Evolutionary conservation across 2,797 vertebrate species (phyloP).

Genomic region (Corythornis leucogaster): DNA sequence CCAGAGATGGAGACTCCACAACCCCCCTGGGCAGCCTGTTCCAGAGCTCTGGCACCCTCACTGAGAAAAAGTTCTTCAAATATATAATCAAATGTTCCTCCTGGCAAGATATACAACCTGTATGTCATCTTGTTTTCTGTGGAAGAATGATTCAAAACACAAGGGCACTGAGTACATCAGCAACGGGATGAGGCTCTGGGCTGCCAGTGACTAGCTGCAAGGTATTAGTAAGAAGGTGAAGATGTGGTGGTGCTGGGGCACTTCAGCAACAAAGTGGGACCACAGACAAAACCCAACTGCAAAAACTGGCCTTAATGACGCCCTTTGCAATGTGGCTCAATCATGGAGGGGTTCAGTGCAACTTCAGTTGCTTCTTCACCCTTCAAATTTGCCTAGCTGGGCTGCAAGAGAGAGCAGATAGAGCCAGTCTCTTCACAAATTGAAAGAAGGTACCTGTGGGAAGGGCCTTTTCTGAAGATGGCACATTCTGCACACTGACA

Average conservation of each 20-base stretch:
- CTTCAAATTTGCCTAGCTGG: background rate
- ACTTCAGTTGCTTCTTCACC: background rate
- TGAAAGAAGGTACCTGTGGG: background rate
- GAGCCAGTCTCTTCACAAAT: background rate
- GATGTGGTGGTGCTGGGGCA: background rate
- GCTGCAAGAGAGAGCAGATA: background rate
- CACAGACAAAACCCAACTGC: background rate
- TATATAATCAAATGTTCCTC: background rate
- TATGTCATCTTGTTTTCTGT: background rate
- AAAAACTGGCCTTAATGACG: background rate
- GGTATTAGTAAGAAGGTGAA: background rate
- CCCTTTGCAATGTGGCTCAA: background rate
- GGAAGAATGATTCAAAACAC: background rate
- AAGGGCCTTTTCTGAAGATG: background rate
- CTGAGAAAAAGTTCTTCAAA: too few species aligned
- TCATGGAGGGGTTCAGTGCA: background rate
- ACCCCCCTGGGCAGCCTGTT: too few species aligned
- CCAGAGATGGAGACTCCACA: too few species aligned
- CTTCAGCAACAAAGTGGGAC: accelerated
- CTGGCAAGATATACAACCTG: background rate
- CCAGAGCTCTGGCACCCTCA: too few species aligned
- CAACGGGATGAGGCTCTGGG: background rate
- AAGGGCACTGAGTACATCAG: background rate
- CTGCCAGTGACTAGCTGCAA: background rate
- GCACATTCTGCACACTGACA: background rate